Conservation (phyloP, 64 coral and sea anemone species). For the Stichodactyla mertensii region DNA sequence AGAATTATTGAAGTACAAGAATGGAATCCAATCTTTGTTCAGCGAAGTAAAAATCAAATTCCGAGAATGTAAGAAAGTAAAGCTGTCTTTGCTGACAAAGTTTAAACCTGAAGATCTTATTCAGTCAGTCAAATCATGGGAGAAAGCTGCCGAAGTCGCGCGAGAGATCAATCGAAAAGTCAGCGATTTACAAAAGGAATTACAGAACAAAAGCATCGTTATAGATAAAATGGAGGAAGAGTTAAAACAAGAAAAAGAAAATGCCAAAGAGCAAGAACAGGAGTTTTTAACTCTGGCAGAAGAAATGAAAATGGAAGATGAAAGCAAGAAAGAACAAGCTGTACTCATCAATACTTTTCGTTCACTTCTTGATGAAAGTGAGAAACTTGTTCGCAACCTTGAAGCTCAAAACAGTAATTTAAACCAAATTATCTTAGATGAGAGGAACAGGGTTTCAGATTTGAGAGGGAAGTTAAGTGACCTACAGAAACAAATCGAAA, state of each 20-base stretch:
- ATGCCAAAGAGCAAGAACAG: slow-evolving; percentile 37
- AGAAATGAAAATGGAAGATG: slow-evolving; percentile 38
- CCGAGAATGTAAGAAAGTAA: slow-evolving; percentile 68
- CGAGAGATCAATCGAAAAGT: slow-evolving; percentile 51
- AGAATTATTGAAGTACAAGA: slow-evolving; percentile 46
- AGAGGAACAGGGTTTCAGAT: slow-evolving; percentile 46
- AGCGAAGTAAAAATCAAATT: slow-evolving; percentile 52
- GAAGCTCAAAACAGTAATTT: slow-evolving; percentile 64
- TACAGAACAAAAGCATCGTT: slow-evolving; percentile 14
- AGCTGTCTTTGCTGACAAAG: slow-evolving; percentile 53
- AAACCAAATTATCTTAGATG: slow-evolving; percentile 51
- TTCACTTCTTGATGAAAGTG: slow-evolving; percentile 61
- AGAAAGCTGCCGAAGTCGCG: slow-evolving; percentile 52
- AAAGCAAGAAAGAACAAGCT: slow-evolving; percentile 55
- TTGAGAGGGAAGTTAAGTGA: slow-evolving; percentile 43
- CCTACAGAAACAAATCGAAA: slow-evolving; percentile 45
- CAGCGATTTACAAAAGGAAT: slow-evolving; percentile 31
- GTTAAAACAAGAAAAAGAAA: slow-evolving; percentile 32
- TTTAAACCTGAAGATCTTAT: slow-evolving; percentile 66
- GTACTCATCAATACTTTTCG: slow-evolving; percentile 52
- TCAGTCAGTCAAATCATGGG: slow-evolving; percentile 66
- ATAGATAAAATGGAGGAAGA: slow-evolving; percentile 45
- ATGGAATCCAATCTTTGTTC: slow-evolving; percentile 54
- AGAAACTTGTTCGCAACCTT: slow-evolving; percentile 58
- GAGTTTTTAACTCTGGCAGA: slow-evolving; percentile 47